These are phyloP conservation scores for Serrognathus titanus DNA, from an alignment of 2,888 invertebrate genomes.

Conservation along the genomic window DNA sequence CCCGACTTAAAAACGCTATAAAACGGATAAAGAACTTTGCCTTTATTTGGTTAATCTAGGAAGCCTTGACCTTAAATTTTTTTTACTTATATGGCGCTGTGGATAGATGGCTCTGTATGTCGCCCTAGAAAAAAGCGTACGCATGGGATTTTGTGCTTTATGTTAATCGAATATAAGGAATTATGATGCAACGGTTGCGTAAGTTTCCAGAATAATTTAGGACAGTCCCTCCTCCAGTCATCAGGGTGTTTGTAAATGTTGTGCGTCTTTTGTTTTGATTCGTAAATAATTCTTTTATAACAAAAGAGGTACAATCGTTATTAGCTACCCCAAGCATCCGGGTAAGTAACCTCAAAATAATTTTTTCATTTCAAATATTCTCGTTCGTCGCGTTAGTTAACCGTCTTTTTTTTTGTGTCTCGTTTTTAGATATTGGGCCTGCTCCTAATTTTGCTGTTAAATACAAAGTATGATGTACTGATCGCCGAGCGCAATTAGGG, in stretches of 20 bases:
- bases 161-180: too few species aligned
- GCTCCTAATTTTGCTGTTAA: constrained; percentile 30
- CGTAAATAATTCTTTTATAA: constrained; percentile 1
- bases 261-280: constrained; percentile 11
- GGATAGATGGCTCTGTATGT: too few species aligned
- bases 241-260: constrained; percentile 10
- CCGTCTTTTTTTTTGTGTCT: not conserved
- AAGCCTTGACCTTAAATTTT: too few species aligned
- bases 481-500: constrained; percentile 8
- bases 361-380: not conserved
- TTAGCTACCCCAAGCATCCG: constrained; percentile 22
- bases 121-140: too few species aligned
- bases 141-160: too few species aligned
- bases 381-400: not conserved
- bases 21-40: too few species aligned
- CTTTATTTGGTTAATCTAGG: too few species aligned
- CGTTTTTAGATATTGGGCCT: constrained; percentile 24
- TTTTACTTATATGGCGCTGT: too few species aligned
- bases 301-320: constrained; percentile 8
- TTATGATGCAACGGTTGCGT: not conserved
- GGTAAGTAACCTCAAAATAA: constrained; percentile 17
- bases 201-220: not conserved
- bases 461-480: constrained; percentile 26
- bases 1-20: too few species aligned
- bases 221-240: not conserved